phyloP scores from a whole-genome alignment of 2,113 vertebrate genomes.

The Tonatia bakeri region DNA sequence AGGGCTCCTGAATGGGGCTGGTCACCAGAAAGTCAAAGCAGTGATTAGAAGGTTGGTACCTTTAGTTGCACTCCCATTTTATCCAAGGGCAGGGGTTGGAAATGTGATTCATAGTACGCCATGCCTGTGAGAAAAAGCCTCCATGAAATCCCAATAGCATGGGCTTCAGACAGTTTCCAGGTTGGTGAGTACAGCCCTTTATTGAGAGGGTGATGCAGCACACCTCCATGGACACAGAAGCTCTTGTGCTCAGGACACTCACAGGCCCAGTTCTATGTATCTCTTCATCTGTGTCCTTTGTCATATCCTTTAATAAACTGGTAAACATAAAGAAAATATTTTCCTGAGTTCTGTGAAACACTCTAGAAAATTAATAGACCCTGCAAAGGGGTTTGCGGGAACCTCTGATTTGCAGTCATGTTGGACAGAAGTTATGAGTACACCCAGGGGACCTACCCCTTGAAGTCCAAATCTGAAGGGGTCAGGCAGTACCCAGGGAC shows the following conservation, averaged over 20 bases:
- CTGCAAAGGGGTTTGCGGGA: accelerated
- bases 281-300: not conserved
- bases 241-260: not conserved
- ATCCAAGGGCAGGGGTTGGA: not conserved
- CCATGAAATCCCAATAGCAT: not conserved
- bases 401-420: not conserved
- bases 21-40: not conserved
- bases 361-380: not conserved
- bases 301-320: not conserved
- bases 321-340: not conserved
- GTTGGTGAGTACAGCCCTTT: not conserved
- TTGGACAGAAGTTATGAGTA: not conserved
- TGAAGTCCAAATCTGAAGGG: not conserved
- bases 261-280: not conserved
- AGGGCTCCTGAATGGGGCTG: not conserved
- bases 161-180: not conserved
- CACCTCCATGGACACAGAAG: not conserved
- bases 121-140: not conserved
- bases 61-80: not conserved
- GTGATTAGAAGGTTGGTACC: not conserved
- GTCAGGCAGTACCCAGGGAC: no score
- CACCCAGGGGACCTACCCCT: not conserved
- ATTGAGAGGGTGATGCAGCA: not conserved
- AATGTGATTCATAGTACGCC: not conserved
- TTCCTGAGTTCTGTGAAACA: not conserved